A percentile compares a stretch with the other conserved stretches of the same genome.
These are phyloP conservation scores for Trogon surrucura DNA, from an alignment of 2,113 vertebrate genomes.

Conservation along the genomic window DNA sequence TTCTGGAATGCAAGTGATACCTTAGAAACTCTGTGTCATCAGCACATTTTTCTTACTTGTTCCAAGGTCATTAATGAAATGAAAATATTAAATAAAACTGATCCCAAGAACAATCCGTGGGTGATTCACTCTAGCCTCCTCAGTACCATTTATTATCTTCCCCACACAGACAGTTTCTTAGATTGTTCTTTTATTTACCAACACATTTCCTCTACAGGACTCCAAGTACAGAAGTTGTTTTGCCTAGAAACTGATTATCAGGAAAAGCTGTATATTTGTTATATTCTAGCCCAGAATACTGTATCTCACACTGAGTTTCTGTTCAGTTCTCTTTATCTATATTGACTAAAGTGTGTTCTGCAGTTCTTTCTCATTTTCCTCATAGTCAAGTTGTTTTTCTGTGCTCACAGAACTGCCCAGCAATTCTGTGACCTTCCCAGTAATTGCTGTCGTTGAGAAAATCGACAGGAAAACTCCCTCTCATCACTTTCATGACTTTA, in stretches of 20 bases:
- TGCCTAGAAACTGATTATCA: neutral
- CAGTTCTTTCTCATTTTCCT: neutral
- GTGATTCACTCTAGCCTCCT: neutral
- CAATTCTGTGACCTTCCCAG: neutral
- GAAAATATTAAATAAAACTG: constrained; percentile 30
- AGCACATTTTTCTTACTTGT: constrained; percentile 25
- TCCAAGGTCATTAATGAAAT: constrained; percentile 41
- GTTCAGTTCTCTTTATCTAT: neutral
- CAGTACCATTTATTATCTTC: neutral
- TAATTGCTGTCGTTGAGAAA: neutral
- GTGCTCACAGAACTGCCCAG: neutral
- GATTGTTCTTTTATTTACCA: neutral
- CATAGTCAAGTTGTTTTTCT: neutral
- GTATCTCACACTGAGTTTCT: neutral
- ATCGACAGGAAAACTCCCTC: neutral
- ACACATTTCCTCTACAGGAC: neutral
- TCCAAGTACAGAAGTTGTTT: neutral
- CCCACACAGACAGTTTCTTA: neutral
- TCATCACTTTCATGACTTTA: neutral
- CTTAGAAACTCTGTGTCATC: neutral
- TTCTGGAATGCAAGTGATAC: neutral
- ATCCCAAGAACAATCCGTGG: neutral
- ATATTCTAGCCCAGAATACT: neutral
- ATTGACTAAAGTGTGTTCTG: neutral
- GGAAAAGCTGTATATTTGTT: neutral